Base-by-base conservation (phyloP, 2,113 vertebrate genomes). In the Hippopotamus amphibius region DNA sequence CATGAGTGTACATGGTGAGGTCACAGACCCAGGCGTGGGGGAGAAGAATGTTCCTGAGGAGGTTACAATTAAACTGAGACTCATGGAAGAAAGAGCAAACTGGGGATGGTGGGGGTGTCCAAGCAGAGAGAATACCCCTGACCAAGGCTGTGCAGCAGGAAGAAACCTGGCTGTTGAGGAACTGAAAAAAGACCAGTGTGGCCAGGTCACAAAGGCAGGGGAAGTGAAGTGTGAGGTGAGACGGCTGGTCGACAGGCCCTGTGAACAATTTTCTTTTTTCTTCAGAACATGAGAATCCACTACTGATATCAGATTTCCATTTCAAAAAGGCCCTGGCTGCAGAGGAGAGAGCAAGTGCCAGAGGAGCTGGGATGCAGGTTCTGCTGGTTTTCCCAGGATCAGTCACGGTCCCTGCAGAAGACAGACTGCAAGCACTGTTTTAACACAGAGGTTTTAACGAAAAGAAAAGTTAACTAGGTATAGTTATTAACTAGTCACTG, bases 281-380 rank as follows among this genome's bases (percentile, higher is more conserved):
- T 50, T 46, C 22, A 46, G 65, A 88, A 46, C 15, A 15, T 0
- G 63, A 84, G 76, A 89, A 83, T n/a, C 41, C 69, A 33, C 33
- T 65, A 37, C 50, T 26, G 37, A 55, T 24, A 26, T 80, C 37
- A 79, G 22, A 65, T 72, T 95, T 91, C 76, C 76, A 48, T 55
- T 95, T 88, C 61, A 77, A 72, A 65, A 95, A 88, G 61, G 95
- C 89, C 81, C 15, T 72, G 71, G 59, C 63, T 53, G 59, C 74
- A 91, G 86, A 33, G 96, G 88, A 93, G 46, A 76, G 66, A 74
- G 30, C n/a, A 11, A 0, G 2, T 24, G 26, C 5, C 8, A 50
- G 37, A 91, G 66, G 79, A 63, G 55, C 48, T 22, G 24, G 24
- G 63, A 43, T 13, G 17, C 33, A 53, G 93, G 90, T 50, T 48